A percentile compares a stretch with the other conserved stretches of the same genome.
phyloP scores from a whole-genome alignment of 2,113 vertebrate genomes.

The Seriola aureovittata region DNA sequence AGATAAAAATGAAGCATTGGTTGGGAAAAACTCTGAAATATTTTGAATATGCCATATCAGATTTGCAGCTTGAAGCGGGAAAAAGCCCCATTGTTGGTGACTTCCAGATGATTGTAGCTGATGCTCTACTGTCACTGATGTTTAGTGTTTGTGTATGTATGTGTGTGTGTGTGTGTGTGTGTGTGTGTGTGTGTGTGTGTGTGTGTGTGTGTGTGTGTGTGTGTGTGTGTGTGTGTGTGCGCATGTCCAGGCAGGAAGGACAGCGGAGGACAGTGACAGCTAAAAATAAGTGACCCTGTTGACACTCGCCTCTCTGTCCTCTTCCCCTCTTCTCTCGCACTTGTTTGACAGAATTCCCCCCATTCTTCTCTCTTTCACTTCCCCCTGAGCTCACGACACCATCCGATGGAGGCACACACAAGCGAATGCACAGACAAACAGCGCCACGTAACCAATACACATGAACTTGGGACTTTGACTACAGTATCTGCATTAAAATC shows the following conservation, averaged over 20 bases:
- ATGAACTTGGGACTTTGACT: neutral
- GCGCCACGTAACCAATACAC: neutral
- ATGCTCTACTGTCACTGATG: neutral
- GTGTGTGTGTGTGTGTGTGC: slow-evolving; percentile 14
- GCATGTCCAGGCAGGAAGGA: slow-evolving; percentile 47
- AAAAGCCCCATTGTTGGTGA: slow-evolving; percentile 12
- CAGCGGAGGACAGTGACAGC: slow-evolving; percentile 48
- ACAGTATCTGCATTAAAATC: neutral
- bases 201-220: neutral
- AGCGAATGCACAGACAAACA: neutral
- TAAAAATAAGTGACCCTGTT: slow-evolving; percentile 76
- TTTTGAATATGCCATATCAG: slow-evolving; percentile 27
- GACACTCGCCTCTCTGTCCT: slow-evolving; percentile 53
- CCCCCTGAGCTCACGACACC: slow-evolving; percentile 41
- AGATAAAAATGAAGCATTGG: slow-evolving; percentile 35
- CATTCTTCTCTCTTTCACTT: slow-evolving; percentile 62
- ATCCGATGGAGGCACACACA: slow-evolving; percentile 24
- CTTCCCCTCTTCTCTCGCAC: slow-evolving; percentile 55
- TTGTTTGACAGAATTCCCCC: slow-evolving; percentile 51
- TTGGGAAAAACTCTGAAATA: slow-evolving; percentile 33
- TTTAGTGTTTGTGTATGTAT: neutral
- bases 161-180: neutral
- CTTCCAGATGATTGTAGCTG: neutral
- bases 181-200: too few relatives aligned
- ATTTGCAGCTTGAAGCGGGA: slow-evolving; percentile 16